Conservation (phyloP, 2,113 vertebrate genomes). For the Hippocampus mohnikei region DNA sequence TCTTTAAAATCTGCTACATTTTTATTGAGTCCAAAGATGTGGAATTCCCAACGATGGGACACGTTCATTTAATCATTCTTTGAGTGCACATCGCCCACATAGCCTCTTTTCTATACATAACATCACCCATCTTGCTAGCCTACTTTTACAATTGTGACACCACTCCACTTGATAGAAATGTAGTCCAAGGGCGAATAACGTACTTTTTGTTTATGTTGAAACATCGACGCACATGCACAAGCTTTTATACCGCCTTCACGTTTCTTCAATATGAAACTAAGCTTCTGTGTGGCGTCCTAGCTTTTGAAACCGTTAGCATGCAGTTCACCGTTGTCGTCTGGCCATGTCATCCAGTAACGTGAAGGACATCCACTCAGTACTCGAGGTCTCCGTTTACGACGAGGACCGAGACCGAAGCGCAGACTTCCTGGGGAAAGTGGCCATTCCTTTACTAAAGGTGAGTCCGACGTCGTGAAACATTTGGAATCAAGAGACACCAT, state of each 20-base stretch:
- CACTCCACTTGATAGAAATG: conserved; percentile 21
- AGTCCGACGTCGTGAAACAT: conserved; percentile 69
- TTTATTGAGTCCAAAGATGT: conserved; percentile 36
- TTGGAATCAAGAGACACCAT: not conserved
- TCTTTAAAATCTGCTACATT: not conserved
- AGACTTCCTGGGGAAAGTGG: conserved; percentile 97
- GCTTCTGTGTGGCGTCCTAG: not conserved
- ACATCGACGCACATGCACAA: not conserved
- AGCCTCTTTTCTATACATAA: conserved; percentile 65
- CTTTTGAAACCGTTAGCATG: not conserved
- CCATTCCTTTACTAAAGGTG: conserved; percentile 92
- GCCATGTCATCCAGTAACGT: conserved; percentile 81
- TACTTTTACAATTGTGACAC: conserved; percentile 61
- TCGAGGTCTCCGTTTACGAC: conserved; percentile 96
- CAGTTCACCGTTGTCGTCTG: conserved; percentile 20
- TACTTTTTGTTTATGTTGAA: not conserved
- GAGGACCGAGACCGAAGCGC: conserved; percentile 95
- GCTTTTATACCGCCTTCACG: not conserved
- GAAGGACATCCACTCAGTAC: conserved; percentile 97
- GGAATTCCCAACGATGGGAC: conserved; percentile 55
- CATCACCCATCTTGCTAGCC: conserved; percentile 49
- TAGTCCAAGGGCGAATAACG: conserved; percentile 4
- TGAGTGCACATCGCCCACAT: conserved; percentile 48
- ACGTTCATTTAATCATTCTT: conserved; percentile 55
- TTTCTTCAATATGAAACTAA: not conserved